A percentile compares a stretch with the other conserved stretches of the same genome.
Evolutionary conservation across 1,140 invertebrate genomes (phyloP).

Genomic region (Pseudoatta argentina): DNA sequence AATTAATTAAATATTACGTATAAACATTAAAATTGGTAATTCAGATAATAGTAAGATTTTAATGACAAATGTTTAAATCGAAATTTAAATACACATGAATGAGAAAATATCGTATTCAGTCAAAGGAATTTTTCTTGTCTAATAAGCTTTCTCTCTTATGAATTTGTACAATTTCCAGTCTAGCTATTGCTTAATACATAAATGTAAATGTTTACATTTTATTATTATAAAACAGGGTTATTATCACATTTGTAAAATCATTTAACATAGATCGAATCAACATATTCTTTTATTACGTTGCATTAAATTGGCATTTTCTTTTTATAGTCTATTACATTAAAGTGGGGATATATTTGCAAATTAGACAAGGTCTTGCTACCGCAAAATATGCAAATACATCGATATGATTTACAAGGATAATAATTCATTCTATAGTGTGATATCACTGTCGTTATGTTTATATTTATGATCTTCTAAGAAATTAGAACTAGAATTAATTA

Average conservation of each 20-base stretch:
- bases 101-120: no score
- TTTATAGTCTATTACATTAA: neutral
- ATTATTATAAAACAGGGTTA: neutral
- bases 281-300: neutral
- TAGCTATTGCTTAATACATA: neutral
- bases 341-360: neutral
- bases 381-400: neutral
- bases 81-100: no score
- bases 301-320: neutral
- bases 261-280: neutral
- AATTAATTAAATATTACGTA: constrained; percentile 11
- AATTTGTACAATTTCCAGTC: no score
- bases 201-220: neutral
- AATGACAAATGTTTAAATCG: neutral
- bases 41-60: neutral
- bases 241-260: constrained; percentile 4
- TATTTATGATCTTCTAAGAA: neutral
- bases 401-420: constrained; percentile 1
- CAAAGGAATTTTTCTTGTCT: no score
- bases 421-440: constrained; percentile 3
- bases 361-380: neutral
- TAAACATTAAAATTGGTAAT: constrained; percentile 22
- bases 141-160: no score
- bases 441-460: neutral
- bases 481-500: neutral